Conservation (phyloP, 1,140 invertebrate genomes). For the Drosophila melanogaster region Release_6_plus_ISO1_MT NT_037436.4:6052001-6052500, state of each 20-base stretch:
- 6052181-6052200: too few species aligned
- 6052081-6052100: too few species aligned
- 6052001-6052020: too few species aligned
- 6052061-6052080: too few species aligned
- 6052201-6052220: too few species aligned
- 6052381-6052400: slow-evolving; percentile 23
- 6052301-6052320: neutral
- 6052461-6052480: slow-evolving; percentile 53
- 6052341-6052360: slow-evolving; percentile 22
- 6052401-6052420: slow-evolving; percentile 27
- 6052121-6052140: too few species aligned
- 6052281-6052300: slow-evolving; percentile 11
- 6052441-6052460: slow-evolving; percentile 44
- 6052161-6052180: neutral
- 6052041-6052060: too few species aligned
- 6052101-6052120: too few species aligned
- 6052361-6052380: slow-evolving; percentile 25
- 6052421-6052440: slow-evolving; percentile 43
- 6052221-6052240: slow-evolving; percentile 9
- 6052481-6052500: slow-evolving; percentile 85
- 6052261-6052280: neutral
- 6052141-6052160: too few species aligned
- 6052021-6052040: too few species aligned
- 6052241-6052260: neutral
- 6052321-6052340: neutral